phyloP scores from a whole-genome alignment of 2,797 vertebrate genomes.

The Acomys russatus region DNA sequence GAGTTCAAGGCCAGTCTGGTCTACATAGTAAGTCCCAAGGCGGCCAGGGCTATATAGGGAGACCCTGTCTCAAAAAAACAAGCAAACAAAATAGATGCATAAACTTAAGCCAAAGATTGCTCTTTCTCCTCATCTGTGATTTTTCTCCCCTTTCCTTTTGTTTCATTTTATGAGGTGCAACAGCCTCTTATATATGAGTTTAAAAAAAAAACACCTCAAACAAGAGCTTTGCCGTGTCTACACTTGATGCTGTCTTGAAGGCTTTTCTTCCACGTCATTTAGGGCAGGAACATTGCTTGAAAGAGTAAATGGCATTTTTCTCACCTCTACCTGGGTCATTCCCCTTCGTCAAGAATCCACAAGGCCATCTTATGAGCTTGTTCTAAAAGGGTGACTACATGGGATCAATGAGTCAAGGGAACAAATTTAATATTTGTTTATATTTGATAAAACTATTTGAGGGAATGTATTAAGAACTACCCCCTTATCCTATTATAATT shows the following conservation, averaged over 20 bases:
- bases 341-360: background rate
- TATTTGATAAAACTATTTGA: background rate
- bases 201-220: background rate
- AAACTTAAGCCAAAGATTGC: background rate
- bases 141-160: background rate
- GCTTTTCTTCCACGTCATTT: background rate
- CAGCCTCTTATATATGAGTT: background rate
- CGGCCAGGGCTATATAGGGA: background rate
- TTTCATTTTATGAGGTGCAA: background rate
- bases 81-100: background rate
- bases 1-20: background rate
- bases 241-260: background rate
- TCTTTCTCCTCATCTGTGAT: background rate
- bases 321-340: background rate
- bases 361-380: background rate
- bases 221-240: background rate
- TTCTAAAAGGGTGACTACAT: slow-evolving; percentile 30
- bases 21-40: background rate
- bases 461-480: background rate
- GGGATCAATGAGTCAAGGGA: slow-evolving; percentile 2
- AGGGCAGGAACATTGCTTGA: background rate
- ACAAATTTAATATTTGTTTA: background rate
- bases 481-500: background rate
- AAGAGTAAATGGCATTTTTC: background rate
- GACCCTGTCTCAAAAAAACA: too few species aligned